phyloP scores from a whole-genome alignment of 2,797 vertebrate species.

The Dendrocincla fuliginosa region DNA sequence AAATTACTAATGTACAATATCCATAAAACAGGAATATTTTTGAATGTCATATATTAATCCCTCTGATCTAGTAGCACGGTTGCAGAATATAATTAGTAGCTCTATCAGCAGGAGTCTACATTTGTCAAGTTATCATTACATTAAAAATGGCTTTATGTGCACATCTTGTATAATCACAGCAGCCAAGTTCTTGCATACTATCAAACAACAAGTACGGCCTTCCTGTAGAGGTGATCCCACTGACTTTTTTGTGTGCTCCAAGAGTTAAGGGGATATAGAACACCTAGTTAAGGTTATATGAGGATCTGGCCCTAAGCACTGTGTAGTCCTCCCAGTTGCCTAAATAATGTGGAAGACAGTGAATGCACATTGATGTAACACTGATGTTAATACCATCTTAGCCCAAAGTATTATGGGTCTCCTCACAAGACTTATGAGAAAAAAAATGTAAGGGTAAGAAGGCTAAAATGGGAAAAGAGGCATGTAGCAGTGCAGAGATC shows the following conservation, averaged over 20 bases:
- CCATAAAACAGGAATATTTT: not conserved
- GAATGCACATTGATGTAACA: not conserved
- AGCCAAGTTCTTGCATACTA: not conserved
- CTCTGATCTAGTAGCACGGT: not conserved
- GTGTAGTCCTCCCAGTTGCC: not conserved
- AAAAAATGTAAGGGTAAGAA: not conserved
- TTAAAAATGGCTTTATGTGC: not conserved
- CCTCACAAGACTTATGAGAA: not conserved
- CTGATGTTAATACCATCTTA: not conserved
- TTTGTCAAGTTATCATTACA: not conserved
- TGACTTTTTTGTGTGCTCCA: not conserved
- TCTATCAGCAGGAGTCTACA: not conserved
- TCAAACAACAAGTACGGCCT: not conserved
- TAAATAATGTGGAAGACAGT: not conserved
- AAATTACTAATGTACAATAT: not conserved
- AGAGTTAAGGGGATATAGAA: not conserved
- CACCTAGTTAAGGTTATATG: not conserved
- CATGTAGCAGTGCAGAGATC: not conserved
- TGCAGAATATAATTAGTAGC: constrained; percentile 24
- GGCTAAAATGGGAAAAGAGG: not conserved
- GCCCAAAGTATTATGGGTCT: not conserved
- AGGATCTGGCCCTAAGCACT: not conserved
- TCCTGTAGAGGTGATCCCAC: not conserved
- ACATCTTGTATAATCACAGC: fast-evolving
- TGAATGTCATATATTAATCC: not conserved